Conservation (phyloP, 1,140 invertebrate species). For the Meteorus sp. region DNA sequence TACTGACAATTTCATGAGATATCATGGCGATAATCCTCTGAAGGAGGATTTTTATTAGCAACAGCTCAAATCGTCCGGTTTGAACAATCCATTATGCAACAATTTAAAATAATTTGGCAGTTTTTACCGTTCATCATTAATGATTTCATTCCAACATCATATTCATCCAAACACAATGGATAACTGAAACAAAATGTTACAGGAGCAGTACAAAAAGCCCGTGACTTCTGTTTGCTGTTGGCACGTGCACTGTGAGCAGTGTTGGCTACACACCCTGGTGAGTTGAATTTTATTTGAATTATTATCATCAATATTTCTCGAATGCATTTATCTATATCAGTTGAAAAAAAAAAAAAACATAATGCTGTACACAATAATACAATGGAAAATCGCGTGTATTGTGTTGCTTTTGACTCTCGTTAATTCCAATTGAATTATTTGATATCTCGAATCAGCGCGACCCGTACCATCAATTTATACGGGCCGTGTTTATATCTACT, state of each 20-base stretch:
- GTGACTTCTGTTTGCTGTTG: conserved; percentile 94
- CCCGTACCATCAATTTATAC: conserved; percentile 19
- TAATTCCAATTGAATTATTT: conserved; percentile 6
- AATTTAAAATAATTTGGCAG: conserved; percentile 12
- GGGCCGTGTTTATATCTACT: conserved; percentile 5
- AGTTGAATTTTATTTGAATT: conserved; percentile 34
- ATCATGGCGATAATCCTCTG: too few relatives aligned
- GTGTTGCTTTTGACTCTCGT: background rate
- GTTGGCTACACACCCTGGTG: conserved; percentile 87
- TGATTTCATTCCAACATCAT: background rate
- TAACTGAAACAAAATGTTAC: conserved; percentile 9
- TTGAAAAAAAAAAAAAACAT: conserved; percentile 10
- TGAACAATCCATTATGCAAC: too few relatives aligned
- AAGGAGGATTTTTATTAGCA: too few relatives aligned
- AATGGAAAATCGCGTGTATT: background rate
- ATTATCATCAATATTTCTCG: conserved; percentile 3
- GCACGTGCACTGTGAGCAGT: conserved; percentile 94
- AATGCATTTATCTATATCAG: background rate
- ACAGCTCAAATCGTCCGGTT: too few relatives aligned
- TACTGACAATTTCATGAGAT: too few relatives aligned
- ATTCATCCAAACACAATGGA: too few relatives aligned
- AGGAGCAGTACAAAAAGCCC: conserved; percentile 81
- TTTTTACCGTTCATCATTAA: too few relatives aligned
- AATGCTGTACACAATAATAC: background rate
- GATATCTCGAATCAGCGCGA: background rate